Conservation (phyloP, 2,888 invertebrate species). For the Molanna angustata region DNA sequence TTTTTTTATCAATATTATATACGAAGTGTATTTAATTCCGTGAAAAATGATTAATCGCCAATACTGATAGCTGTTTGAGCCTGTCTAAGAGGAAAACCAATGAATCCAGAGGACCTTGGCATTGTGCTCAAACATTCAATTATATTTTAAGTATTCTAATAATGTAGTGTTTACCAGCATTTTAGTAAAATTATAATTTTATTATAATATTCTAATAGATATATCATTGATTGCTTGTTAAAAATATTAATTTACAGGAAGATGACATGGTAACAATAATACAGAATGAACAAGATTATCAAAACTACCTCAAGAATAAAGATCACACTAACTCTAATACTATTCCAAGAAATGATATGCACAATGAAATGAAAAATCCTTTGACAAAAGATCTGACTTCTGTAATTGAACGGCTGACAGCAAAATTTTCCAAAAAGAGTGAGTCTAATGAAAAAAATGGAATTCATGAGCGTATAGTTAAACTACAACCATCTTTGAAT, state of each 20-base stretch:
- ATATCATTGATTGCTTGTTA: too few relatives aligned
- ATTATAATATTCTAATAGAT: too few relatives aligned
- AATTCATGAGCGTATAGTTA: background rate
- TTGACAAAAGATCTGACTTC: constrained; percentile 55
- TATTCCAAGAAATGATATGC: background rate
- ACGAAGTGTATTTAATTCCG: too few relatives aligned
- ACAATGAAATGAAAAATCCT: constrained; percentile 38
- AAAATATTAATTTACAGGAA: constrained; percentile 44
- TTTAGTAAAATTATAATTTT: too few relatives aligned
- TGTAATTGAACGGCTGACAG: constrained; percentile 53
- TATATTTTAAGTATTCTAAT: too few relatives aligned
- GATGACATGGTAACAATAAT: constrained; percentile 52
- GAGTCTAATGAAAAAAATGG: background rate
- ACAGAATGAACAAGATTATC: constrained; percentile 48
- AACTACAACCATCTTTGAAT: constrained; percentile 2
- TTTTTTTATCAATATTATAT: too few relatives aligned
- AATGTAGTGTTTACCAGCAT: too few relatives aligned
- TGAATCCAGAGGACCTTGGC: too few relatives aligned
- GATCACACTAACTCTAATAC: constrained; percentile 16
- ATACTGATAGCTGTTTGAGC: too few relatives aligned
- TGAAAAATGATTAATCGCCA: too few relatives aligned
- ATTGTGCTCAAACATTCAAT: too few relatives aligned
- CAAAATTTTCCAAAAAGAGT: constrained; percentile 45
- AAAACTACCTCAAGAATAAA: constrained; percentile 42
- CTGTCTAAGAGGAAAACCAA: too few relatives aligned